These are phyloP conservation scores for Holothuria glaberrima DNA, from an alignment of 35 echinoderm and acorn worm genomes.

Conservation along the genomic window DNA sequence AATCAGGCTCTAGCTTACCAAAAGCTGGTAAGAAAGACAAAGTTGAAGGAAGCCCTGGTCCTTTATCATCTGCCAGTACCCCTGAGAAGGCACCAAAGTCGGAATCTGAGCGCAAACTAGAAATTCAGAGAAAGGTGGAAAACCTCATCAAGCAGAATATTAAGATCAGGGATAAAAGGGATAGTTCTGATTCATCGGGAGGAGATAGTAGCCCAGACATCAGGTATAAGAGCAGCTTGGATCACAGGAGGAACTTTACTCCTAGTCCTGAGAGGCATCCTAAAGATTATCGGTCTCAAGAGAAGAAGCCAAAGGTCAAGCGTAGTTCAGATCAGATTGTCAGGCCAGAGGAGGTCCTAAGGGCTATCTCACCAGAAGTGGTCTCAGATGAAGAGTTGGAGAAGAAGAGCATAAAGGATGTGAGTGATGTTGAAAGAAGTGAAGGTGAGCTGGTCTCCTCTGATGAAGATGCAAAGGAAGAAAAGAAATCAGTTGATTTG, in stretches of 20 bases:
- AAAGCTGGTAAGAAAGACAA: constrained; percentile 18
- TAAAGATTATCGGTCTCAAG: constrained; percentile 20
- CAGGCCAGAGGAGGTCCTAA: constrained; percentile 47
- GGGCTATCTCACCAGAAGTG: constrained; percentile 32
- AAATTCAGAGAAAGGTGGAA: constrained; percentile 47
- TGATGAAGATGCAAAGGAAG: constrained; percentile 33
- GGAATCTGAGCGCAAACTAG: constrained; percentile 37
- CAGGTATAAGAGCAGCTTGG: neutral
- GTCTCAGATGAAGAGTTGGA: constrained; percentile 47
- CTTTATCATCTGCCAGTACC: constrained; percentile 33
- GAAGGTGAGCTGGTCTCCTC: constrained; percentile 15
- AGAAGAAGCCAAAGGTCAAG: constrained; percentile 15
- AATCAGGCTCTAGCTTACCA: constrained; percentile 1
- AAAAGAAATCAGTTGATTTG: constrained; percentile 64
- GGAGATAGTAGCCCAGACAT: constrained; percentile 50
- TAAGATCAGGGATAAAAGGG: constrained; percentile 44
- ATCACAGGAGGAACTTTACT: neutral
- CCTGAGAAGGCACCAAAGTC: constrained; percentile 35
- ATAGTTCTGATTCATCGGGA: constrained; percentile 27
- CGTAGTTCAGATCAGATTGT: constrained; percentile 1
- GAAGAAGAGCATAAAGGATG: constrained; percentile 31
- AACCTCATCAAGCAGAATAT: constrained; percentile 56
- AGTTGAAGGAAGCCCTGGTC: constrained; percentile 13
- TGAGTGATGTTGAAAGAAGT: constrained; percentile 51
- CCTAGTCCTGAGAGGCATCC: constrained; percentile 33